Evolutionary conservation across 2,797 vertebrate genomes (phyloP), one percentile per base, ranked within the genome.

Genomic region (Siniperca undulata): DNA sequence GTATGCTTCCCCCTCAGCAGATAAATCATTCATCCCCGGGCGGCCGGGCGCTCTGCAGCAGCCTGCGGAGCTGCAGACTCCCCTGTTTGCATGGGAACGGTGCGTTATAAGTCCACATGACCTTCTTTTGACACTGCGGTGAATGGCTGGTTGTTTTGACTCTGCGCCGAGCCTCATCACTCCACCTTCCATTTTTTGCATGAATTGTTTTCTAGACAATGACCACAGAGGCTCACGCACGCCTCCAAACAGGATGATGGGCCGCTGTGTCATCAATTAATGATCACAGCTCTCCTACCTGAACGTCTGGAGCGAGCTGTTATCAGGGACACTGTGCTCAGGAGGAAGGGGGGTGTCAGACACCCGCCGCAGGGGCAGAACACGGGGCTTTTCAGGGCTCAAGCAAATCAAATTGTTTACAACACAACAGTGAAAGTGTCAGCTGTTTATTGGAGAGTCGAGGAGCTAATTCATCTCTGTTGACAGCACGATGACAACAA

Each of bases 21-120:
- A 90, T 91, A 86, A 91, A 93, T 92, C 86, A 91, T 82, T 87
- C 78, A 86, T 82, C 80, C 80, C 87, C 52, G 50, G 68, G 84
- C 74, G 69, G 55, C 55, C 9, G n/a, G 48, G 12, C 30, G 27
- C 69, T 68, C 71, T 30, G 80, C 83, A 42, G 65, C 69, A 30
- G 36, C 27, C 59, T 10, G 20, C 67, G 24, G 22, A 40, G 72
- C 85, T 65, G 85, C 81, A 83, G 60, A 40, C 46, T 50, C 83
- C 22, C 40, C 42, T 7, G 81, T 84, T 70, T 61, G 80, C 52
- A 80, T 78, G 84, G 74, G 75, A 83, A 83, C 74, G 3, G 9
- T 1, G 74, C 53, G 42, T 64, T 69, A 58, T 42, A 4, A 38
- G 9, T 65, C 74, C 76, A 53, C 77, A 55, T 80, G 87, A 88